Percentiles rank a stretch among this genome's conserved stretches.
phyloP scores from a whole-genome alignment of 2,888 invertebrate genomes.

The Polydrusus pterygomalis region DNA sequence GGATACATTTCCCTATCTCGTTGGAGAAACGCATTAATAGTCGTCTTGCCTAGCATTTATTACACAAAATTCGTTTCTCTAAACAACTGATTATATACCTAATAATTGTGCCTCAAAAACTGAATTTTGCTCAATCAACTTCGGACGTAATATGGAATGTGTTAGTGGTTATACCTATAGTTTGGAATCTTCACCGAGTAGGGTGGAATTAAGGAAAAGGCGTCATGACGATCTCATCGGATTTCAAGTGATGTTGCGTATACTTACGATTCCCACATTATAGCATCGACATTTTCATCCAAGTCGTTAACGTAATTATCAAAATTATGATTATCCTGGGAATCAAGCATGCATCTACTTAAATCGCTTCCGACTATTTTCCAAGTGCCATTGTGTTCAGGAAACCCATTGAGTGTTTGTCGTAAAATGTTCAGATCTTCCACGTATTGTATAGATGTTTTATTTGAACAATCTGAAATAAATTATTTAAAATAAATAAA shows the following conservation, averaged over 20 bases:
- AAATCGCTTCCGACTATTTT: conserved; percentile 79
- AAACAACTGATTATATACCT: too few species aligned
- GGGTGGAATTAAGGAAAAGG: too few species aligned
- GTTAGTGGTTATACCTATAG: too few species aligned
- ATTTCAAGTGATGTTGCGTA: background rate
- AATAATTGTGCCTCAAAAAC: too few species aligned
- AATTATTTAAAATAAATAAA: conserved; percentile 40
- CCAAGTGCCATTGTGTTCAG: conserved; percentile 75
- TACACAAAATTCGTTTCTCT: too few species aligned
- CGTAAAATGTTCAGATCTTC: conserved; percentile 78
- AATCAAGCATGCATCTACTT: conserved; percentile 73
- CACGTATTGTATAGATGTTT: conserved; percentile 76
- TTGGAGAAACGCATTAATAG: too few species aligned
- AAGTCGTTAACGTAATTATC: conserved; percentile 44
- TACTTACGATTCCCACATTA: conserved; percentile 85
- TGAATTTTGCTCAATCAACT: too few species aligned
- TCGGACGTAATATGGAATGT: too few species aligned
- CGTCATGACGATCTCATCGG: too few species aligned
- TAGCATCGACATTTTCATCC: conserved; percentile 56
- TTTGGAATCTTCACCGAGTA: too few species aligned
- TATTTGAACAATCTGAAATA: conserved; percentile 73
- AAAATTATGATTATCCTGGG: conserved; percentile 71
- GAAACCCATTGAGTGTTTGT: conserved; percentile 80
- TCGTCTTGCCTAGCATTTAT: too few species aligned
- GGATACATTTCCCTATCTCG: too few species aligned